Percentiles rank a stretch among this genome's conserved stretches.
phyloP scores from a whole-genome alignment of 1,140 invertebrate species.

The Phymorhynchus buccinoides region DNA sequence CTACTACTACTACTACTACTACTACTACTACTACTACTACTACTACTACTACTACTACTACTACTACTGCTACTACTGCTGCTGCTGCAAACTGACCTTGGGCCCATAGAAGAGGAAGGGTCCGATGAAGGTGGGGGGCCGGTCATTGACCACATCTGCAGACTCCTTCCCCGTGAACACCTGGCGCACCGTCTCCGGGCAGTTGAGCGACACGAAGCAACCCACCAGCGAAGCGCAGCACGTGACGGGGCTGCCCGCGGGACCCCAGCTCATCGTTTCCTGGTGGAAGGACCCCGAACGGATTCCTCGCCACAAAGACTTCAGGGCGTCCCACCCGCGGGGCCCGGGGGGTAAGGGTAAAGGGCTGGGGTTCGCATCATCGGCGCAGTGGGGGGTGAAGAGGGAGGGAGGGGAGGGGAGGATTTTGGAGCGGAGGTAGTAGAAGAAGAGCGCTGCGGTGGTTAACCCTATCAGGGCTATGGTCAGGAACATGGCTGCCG shows the following conservation, averaged over 20 bases:
- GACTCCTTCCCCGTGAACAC: not conserved
- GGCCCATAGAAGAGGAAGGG: constrained; percentile 36
- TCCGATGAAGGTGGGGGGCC: constrained; percentile 36
- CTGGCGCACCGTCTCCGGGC: constrained; percentile 33
- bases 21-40: not conserved
- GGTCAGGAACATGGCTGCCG: not conserved
- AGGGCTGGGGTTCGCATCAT: too few relatives aligned
- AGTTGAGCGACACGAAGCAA: constrained; percentile 35
- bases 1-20: too few relatives aligned
- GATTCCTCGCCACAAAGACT: not conserved
- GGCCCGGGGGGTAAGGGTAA: constrained; percentile 30
- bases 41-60: too few relatives aligned
- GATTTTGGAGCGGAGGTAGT: not conserved
- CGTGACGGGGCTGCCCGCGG: not conserved
- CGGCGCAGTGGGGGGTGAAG: not conserved
- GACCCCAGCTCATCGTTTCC: constrained; percentile 2
- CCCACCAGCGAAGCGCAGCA: not conserved
- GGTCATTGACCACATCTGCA: constrained; percentile 21
- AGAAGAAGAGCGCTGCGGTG: not conserved
- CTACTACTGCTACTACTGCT: too few relatives aligned
- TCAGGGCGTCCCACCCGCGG: not conserved
- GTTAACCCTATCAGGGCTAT: not conserved
- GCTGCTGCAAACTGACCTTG: not conserved
- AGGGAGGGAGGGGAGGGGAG: not conserved
- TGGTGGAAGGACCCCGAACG: not conserved